Percentiles rank a stretch among this genome's conserved stretches.
phyloP scores from a whole-genome alignment of 1,140 invertebrate genomes.

The Nixonia krombeini region DNA sequence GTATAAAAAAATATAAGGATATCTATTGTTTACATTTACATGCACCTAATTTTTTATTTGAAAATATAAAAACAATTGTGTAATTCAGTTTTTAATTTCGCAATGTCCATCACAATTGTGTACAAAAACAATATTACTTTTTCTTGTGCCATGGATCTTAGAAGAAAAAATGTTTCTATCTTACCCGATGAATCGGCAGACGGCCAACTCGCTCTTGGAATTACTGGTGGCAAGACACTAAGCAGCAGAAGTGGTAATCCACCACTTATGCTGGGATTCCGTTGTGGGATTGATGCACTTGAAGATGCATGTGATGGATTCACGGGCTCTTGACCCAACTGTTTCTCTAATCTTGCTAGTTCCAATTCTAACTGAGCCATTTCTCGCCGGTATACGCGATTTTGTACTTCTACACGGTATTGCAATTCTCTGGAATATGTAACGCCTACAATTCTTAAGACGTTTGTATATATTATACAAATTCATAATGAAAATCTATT shows the following conservation, averaged over 20 bases:
- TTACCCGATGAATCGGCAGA: slow-evolving; percentile 74
- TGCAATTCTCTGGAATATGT: slow-evolving; percentile 76
- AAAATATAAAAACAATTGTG: too few relatives aligned
- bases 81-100: too few relatives aligned
- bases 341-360: slow-evolving; percentile 81
- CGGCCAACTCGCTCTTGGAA: slow-evolving; percentile 83
- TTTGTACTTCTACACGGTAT: slow-evolving; percentile 91
- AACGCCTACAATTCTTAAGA: slow-evolving; percentile 70
- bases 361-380: slow-evolving; percentile 85
- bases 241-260: slow-evolving; percentile 79
- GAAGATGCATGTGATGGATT: slow-evolving; percentile 73
- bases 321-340: slow-evolving; percentile 72
- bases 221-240: slow-evolving; percentile 81
- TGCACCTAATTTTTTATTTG: too few relatives aligned
- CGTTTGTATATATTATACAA: too few relatives aligned
- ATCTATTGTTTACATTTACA: too few relatives aligned
- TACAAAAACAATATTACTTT: too few relatives aligned
- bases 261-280: slow-evolving; percentile 79
- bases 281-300: slow-evolving; percentile 72
- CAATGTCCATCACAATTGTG: too few relatives aligned
- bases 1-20: too few relatives aligned
- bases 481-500: too few relatives aligned
- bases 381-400: slow-evolving; percentile 89
- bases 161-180: slow-evolving; percentile 29
- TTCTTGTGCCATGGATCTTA: slow-evolving; percentile 50